These are phyloP conservation scores for Pygocentrus nattereri DNA, from an alignment of 2,797 vertebrate species.

Conservation along the genomic window DNA sequence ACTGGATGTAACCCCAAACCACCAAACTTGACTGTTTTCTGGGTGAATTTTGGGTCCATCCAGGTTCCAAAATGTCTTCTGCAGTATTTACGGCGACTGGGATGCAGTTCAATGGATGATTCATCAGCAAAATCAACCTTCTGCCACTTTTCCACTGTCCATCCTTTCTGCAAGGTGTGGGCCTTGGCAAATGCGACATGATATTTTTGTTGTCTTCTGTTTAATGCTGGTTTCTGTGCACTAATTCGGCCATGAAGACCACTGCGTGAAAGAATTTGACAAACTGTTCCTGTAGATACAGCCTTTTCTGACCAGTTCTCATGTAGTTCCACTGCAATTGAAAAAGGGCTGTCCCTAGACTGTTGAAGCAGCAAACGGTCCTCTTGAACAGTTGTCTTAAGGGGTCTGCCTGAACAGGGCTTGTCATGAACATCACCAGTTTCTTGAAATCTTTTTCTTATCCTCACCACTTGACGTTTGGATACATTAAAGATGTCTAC, in stretches of 20 bases:
- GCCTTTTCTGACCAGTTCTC: not conserved
- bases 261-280: not conserved
- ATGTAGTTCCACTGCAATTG: too few relatives aligned
- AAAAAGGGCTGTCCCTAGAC: too few relatives aligned
- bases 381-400: too few relatives aligned
- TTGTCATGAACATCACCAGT: too few relatives aligned
- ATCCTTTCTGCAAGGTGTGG: conserved; percentile 7
- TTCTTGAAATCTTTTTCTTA: too few relatives aligned
- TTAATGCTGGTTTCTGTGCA: too few relatives aligned
- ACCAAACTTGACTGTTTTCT: conserved; percentile 18
- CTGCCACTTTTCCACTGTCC: conserved; percentile 38
- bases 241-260: not conserved
- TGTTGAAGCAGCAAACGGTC: too few relatives aligned
- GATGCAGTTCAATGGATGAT: conserved; percentile 4
- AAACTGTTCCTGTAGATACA: not conserved
- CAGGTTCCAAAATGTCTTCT: not conserved
- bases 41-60: conserved; percentile 20
- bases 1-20: conserved; percentile 11
- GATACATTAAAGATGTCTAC: not conserved
- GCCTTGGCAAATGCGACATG: too few relatives aligned
- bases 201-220: too few relatives aligned
- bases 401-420: not conserved
- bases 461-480: not conserved
- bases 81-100: not conserved
- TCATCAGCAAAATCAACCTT: conserved; percentile 38